Evolutionary conservation across 2,888 invertebrate genomes (phyloP).

Genomic region (Cheilosia impressa): DNA sequence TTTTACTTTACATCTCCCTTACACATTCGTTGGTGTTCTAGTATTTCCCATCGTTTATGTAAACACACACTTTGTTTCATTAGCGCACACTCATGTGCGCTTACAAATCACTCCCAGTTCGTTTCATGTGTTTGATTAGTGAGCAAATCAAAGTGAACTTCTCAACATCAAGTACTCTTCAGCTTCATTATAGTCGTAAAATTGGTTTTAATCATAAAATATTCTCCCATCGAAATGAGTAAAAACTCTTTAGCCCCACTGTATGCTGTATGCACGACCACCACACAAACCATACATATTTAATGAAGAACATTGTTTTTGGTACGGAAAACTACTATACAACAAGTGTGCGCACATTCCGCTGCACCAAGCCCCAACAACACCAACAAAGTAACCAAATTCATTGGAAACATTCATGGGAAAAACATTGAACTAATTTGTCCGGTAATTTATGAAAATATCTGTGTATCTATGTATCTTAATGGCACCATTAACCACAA

Average conservation of each 20-base stretch:
- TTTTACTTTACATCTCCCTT: too few species aligned
- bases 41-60: too few species aligned
- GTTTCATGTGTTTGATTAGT: too few species aligned
- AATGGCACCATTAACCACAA: constrained; percentile 70
- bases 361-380: constrained; percentile 17
- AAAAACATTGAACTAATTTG: constrained; percentile 75
- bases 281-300: constrained; percentile 54
- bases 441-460: constrained; percentile 72
- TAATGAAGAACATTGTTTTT: constrained; percentile 71
- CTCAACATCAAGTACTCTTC: too few species aligned
- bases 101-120: too few species aligned
- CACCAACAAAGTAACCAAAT: constrained; percentile 57
- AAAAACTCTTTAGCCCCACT: constrained; percentile 43
- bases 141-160: too few species aligned
- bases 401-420: constrained; percentile 71
- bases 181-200: background rate
- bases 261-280: constrained; percentile 32
- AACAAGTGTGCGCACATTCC: constrained; percentile 38
- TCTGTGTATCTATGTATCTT: constrained; percentile 68
- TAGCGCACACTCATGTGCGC: too few species aligned
- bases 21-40: too few species aligned
- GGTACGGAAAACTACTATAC: constrained; percentile 58
- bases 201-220: too few species aligned
- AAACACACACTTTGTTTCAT: too few species aligned
- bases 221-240: background rate